A percentile compares a stretch with the other conserved stretches of the same genome.
Evolutionary conservation across 1,140 invertebrate genomes (phyloP).

Genomic region (Phocides pigmalion): DNA sequence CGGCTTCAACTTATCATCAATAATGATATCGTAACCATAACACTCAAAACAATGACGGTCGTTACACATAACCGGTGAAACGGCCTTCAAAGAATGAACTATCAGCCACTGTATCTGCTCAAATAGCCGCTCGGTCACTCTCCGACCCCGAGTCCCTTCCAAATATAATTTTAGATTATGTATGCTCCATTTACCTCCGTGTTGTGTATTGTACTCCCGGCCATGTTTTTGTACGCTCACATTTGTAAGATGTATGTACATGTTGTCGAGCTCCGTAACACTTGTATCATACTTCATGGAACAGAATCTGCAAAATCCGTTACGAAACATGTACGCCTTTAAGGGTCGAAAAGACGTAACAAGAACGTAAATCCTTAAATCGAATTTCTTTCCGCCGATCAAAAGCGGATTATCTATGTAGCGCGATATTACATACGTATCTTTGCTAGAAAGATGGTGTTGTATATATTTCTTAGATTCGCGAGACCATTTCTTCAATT

Average conservation of each 20-base stretch:
- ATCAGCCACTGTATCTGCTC: constrained; percentile 94
- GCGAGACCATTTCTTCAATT: constrained; percentile 93
- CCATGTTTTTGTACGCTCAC: constrained; percentile 92
- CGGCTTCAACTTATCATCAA: constrained; percentile 92
- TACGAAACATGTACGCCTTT: constrained; percentile 92
- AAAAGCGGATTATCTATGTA: constrained; percentile 94
- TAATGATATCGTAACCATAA: constrained; percentile 95
- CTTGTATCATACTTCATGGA: constrained; percentile 92
- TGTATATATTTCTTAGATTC: constrained; percentile 86
- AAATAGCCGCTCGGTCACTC: constrained; percentile 92
- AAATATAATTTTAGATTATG: constrained; percentile 92
- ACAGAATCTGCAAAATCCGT: constrained; percentile 91
- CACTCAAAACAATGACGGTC: constrained; percentile 94
- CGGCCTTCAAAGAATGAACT: constrained; percentile 91
- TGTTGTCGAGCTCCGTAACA: constrained; percentile 91
- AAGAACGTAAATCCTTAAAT: constrained; percentile 92
- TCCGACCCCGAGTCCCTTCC: constrained; percentile 94
- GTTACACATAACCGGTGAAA: constrained; percentile 91
- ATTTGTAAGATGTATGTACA: constrained; percentile 95
- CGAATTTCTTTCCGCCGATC: constrained; percentile 95
- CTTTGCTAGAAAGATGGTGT: constrained; percentile 87
- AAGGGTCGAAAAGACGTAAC: constrained; percentile 93
- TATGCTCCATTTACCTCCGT: constrained; percentile 96
- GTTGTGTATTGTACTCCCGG: constrained; percentile 96
- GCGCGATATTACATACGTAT: constrained; percentile 94